These are phyloP conservation scores for Opisthocomus hoazin DNA, from an alignment of 2,113 vertebrate species.

Conservation along the genomic window DNA sequence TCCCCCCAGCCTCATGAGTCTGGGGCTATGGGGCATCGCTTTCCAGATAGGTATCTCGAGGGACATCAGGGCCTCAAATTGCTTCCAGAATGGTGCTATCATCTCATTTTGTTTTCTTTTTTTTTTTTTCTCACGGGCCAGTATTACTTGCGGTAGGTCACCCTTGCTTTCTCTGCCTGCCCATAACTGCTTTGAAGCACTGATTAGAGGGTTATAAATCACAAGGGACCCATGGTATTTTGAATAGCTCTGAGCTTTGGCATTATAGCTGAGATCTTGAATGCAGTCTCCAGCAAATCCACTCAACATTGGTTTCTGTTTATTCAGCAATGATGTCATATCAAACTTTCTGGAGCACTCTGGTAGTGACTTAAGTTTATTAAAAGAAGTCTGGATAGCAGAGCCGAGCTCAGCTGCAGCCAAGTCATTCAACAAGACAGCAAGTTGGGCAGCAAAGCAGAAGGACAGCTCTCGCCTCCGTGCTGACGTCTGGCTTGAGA, in stretches of 20 bases:
- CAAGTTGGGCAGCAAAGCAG: not conserved
- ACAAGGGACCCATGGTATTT: not conserved
- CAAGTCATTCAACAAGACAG: not conserved
- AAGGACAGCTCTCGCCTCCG: not conserved
- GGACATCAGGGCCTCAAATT: not conserved
- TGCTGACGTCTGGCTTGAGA: not conserved
- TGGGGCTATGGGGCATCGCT: not conserved
- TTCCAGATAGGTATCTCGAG: not conserved
- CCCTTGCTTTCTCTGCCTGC: not conserved
- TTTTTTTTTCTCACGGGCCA: not conserved
- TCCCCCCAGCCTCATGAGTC: not conserved
- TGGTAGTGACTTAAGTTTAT: slow-evolving; percentile 14
- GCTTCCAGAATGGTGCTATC: not conserved
- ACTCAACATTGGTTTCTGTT: not conserved
- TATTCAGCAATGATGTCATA: slow-evolving; percentile 29
- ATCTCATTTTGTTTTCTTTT: not conserved
- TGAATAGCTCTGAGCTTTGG: not conserved
- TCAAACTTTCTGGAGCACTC: slow-evolving; percentile 1
- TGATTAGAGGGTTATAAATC: not conserved
- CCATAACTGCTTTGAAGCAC: not conserved
- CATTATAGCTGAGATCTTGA: not conserved
- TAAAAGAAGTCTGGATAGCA: not conserved
- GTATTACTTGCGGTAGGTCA: not conserved
- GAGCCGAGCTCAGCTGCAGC: slow-evolving; percentile 19
- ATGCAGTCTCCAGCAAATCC: not conserved